Percentiles rank a stretch among this genome's conserved stretches.
phyloP scores from a whole-genome alignment of 2,113 vertebrate genomes.

The Gopherus evgoodei region DNA sequence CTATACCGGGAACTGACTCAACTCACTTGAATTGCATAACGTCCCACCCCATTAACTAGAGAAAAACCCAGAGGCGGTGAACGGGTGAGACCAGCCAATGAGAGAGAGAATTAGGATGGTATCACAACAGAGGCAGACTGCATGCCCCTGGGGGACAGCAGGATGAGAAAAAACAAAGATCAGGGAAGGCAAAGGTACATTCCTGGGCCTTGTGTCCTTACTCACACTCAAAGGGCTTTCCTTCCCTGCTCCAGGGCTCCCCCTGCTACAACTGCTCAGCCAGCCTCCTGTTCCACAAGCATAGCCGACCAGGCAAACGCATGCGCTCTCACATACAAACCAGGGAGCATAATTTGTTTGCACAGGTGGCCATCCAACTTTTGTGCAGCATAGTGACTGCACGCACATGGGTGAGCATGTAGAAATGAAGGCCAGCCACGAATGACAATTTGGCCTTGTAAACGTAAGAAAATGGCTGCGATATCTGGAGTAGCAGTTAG shows the following conservation, averaged over 20 bases:
- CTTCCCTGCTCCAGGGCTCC: neutral
- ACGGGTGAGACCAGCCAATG: neutral
- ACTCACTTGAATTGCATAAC: neutral
- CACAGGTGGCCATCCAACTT: neutral
- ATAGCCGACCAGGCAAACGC: neutral
- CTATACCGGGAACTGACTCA: neutral
- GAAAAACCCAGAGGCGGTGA: neutral
- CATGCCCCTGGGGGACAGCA: neutral
- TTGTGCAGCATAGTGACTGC: neutral
- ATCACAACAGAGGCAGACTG: neutral
- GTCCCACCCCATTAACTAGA: neutral
- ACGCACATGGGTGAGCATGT: neutral
- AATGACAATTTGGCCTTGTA: rapidly evolving
- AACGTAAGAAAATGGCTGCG: neutral
- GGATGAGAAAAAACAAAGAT: neutral
- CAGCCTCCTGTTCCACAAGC: neutral
- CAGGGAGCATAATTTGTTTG: neutral
- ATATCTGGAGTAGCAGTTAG: neutral
- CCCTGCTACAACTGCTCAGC: neutral
- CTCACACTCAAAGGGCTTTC: neutral
- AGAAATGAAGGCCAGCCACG: neutral
- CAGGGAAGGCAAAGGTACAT: neutral
- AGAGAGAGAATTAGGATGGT: neutral
- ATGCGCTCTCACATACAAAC: neutral
- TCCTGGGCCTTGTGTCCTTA: no score